Evolutionary conservation across 2,113 vertebrate genomes (phyloP).

Genomic region (Melospiza georgiana): DNA sequence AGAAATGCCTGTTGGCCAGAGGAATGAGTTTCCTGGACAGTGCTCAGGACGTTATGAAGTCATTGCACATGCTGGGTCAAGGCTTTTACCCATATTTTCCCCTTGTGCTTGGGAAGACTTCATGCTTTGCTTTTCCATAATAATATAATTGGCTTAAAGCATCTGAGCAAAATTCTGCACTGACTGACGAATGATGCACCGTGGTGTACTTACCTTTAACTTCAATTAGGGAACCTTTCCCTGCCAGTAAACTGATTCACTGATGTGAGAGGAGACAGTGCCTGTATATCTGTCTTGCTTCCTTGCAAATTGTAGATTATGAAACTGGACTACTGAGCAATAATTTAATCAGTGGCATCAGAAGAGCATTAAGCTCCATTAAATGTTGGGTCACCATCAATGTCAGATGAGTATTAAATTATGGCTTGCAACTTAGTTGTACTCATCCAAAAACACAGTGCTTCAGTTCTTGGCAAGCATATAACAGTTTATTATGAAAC

Average conservation of each 20-base stretch:
- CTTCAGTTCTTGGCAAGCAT: constrained; percentile 60
- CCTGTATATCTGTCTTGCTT: constrained; percentile 44
- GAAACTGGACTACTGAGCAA: constrained; percentile 57
- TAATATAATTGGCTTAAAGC: constrained; percentile 26
- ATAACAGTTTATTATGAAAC: constrained; percentile 36
- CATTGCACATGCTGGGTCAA: constrained; percentile 60
- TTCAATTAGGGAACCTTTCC: constrained; percentile 43
- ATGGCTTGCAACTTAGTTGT: constrained; percentile 58
- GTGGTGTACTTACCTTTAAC: constrained; percentile 17
- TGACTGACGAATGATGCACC: not conserved
- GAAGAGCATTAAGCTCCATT: constrained; percentile 69
- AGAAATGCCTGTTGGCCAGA: constrained; percentile 54
- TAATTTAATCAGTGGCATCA: constrained; percentile 71
- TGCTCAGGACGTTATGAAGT: constrained; percentile 67
- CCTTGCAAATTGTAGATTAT: constrained; percentile 43
- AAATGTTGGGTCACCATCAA: constrained; percentile 57
- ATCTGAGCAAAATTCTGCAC: not conserved
- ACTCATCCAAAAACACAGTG: constrained; percentile 53
- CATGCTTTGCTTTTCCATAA: not conserved
- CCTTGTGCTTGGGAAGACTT: constrained; percentile 18
- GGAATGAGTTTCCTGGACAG: constrained; percentile 65
- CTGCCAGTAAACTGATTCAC: constrained; percentile 23
- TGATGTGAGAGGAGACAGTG: constrained; percentile 45
- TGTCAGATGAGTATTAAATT: constrained; percentile 71
- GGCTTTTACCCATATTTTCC: constrained; percentile 52